Percentiles rank a stretch among this genome's conserved stretches.
These are phyloP conservation scores for Heptranchias perlo DNA, from an alignment of 2,113 vertebrate genomes.

Conservation along the genomic window DNA sequence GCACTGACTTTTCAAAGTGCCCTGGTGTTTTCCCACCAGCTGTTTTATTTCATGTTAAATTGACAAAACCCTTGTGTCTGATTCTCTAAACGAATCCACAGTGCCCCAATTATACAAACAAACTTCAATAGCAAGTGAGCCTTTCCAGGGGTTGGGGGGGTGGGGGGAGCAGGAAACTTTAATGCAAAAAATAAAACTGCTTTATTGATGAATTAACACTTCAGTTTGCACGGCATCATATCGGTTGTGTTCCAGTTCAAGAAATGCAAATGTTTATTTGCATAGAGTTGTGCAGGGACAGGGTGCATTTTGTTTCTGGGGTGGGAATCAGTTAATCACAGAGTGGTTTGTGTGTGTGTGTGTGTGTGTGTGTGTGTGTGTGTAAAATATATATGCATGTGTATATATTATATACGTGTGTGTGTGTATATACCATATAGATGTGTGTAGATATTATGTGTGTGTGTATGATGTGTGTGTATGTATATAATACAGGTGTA, in stretches of 20 bases:
- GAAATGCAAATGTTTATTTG: conserved; percentile 33
- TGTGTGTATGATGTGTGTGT: too few relatives aligned
- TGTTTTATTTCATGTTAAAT: background rate
- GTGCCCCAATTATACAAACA: background rate
- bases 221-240: background rate
- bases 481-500: too few relatives aligned
- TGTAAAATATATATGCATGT: background rate
- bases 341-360: background rate
- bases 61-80: background rate
- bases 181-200: background rate
- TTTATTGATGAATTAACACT: background rate
- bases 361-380: background rate
- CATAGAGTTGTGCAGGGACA: background rate
- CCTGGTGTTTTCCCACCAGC: background rate
- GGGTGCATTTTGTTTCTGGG: background rate
- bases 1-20: conserved; percentile 4
- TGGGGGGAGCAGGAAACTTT: background rate
- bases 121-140: background rate
- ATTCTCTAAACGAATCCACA: background rate
- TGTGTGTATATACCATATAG: background rate
- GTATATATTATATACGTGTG: background rate
- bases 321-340: background rate
- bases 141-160: background rate
- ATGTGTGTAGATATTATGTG: background rate
- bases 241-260: background rate